Conservation (phyloP, 2,888 invertebrate genomes). For the Drosophila buzzatii region DNA sequence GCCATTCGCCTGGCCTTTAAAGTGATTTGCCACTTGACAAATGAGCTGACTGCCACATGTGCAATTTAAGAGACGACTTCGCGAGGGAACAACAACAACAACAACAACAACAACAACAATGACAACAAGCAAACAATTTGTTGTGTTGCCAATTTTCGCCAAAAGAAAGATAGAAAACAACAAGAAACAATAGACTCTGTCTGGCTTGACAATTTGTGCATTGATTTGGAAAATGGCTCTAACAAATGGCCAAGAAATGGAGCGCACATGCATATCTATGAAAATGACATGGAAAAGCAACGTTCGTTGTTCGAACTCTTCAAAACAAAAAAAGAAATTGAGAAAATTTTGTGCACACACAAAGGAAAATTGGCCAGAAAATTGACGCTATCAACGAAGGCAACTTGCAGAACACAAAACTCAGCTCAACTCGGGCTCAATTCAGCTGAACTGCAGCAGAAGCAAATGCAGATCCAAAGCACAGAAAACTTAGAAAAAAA, state of each 20-base stretch:
- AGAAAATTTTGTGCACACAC: conserved; percentile 41
- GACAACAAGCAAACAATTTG: conserved; percentile 56
- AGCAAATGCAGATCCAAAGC: too few relatives aligned
- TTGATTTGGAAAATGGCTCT: conserved; percentile 76
- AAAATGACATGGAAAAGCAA: conserved; percentile 51
- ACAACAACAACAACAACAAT: conserved; percentile 15
- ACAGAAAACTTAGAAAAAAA: too few relatives aligned
- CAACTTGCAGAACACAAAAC: conserved; percentile 59
- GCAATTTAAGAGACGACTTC: conserved; percentile 71
- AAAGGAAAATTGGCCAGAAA: conserved; percentile 69
- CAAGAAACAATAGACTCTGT: conserved; percentile 42
- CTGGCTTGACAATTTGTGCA: conserved; percentile 76
- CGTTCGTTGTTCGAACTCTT: conserved; percentile 13
- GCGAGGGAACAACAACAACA: conserved; percentile 31
- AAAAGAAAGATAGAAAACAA: not conserved
- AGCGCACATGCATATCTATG: conserved; percentile 45
- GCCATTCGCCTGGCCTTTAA: conserved; percentile 55
- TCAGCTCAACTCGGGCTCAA: not conserved
- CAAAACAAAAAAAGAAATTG: conserved; percentile 8
- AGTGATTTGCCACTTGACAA: conserved; percentile 78
- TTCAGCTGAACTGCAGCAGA: conserved; percentile 4
- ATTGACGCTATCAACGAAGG: conserved; percentile 72
- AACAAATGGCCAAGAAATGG: conserved; percentile 62
- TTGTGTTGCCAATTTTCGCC: conserved; percentile 61
- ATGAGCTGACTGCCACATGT: conserved; percentile 78